Percentiles rank a stretch among this genome's conserved stretches.
Evolutionary conservation across 1,140 invertebrate genomes (phyloP).

Genomic region (Zaprionus nigranus): DNA sequence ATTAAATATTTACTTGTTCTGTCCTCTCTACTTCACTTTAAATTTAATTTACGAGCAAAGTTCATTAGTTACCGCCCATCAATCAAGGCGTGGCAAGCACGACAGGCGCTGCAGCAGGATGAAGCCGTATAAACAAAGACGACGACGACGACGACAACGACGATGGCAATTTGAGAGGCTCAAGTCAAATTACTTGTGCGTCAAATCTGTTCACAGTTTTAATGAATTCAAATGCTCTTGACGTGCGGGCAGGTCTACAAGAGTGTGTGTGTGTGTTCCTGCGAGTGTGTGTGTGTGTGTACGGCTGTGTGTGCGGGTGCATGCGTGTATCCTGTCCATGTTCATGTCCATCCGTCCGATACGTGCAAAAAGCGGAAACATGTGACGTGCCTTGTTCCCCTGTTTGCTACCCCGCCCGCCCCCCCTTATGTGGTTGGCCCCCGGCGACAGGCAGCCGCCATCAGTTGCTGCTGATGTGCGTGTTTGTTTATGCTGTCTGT

Average conservation of each 20-base stretch:
- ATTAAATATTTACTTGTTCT: constrained; percentile 72
- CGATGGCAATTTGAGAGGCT: constrained; percentile 35
- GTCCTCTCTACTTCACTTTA: constrained; percentile 41
- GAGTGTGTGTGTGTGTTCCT: not conserved
- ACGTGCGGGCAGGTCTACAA: constrained; percentile 11
- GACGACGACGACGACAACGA: not conserved
- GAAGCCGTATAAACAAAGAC: constrained; percentile 8
- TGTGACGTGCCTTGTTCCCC: constrained; percentile 64
- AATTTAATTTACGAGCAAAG: constrained; percentile 76
- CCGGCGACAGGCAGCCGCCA: constrained; percentile 61
- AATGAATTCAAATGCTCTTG: constrained; percentile 70
- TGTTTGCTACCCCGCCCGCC: constrained; percentile 7
- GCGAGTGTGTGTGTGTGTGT: not conserved
- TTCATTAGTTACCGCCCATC: constrained; percentile 67
- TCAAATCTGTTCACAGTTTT: constrained; percentile 64
- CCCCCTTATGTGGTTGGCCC: constrained; percentile 46
- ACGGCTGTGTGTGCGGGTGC: constrained; percentile 18
- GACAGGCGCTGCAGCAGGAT: not conserved
- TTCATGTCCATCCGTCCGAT: constrained; percentile 46
- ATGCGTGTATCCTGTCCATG: constrained; percentile 44
- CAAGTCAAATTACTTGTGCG: constrained; percentile 43
- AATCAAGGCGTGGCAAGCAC: constrained; percentile 43
- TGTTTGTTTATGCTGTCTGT: constrained; percentile 78
- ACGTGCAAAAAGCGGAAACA: constrained; percentile 78
- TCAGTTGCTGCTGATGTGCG: constrained; percentile 64